A percentile compares a stretch with the other conserved stretches of the same genome.
Conservation (phyloP, 2,113 vertebrate genomes). For the Oreotrochilus melanogaster region DNA sequence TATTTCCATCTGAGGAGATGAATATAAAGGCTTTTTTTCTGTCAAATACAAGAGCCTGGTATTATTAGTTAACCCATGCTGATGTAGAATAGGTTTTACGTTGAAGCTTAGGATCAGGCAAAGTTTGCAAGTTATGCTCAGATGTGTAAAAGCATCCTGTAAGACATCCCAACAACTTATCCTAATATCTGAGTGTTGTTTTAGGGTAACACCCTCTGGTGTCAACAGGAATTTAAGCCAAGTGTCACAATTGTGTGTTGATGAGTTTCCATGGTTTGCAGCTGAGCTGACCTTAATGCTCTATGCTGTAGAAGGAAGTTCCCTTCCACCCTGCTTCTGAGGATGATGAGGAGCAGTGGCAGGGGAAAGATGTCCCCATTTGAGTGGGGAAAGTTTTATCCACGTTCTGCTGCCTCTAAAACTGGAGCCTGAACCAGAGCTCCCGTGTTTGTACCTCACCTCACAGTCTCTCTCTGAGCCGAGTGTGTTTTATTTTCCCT, state of each 20-base stretch:
- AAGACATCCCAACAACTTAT: background rate
- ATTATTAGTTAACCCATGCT: background rate
- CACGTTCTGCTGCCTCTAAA: background rate
- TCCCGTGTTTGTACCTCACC: background rate
- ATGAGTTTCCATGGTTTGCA: fast-evolving
- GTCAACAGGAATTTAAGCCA: background rate
- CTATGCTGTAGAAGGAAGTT: background rate
- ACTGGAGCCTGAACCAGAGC: background rate
- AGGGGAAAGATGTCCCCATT: background rate
- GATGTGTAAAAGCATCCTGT: background rate
- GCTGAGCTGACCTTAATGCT: background rate
- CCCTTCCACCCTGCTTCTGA: background rate
- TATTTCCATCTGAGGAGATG: background rate
- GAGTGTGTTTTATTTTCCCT: background rate
- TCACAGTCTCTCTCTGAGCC: background rate
- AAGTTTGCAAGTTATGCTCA: background rate
- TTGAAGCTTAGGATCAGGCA: background rate
- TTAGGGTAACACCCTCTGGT: background rate
- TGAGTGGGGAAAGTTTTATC: background rate
- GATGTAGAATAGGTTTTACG: background rate
- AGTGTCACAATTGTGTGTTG: background rate
- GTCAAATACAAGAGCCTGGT: background rate
- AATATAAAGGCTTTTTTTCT: background rate
- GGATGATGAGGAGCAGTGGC: background rate
- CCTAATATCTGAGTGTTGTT: background rate